Conservation (phyloP, 2,113 vertebrate species). For the Lipotes vexillifer region DNA sequence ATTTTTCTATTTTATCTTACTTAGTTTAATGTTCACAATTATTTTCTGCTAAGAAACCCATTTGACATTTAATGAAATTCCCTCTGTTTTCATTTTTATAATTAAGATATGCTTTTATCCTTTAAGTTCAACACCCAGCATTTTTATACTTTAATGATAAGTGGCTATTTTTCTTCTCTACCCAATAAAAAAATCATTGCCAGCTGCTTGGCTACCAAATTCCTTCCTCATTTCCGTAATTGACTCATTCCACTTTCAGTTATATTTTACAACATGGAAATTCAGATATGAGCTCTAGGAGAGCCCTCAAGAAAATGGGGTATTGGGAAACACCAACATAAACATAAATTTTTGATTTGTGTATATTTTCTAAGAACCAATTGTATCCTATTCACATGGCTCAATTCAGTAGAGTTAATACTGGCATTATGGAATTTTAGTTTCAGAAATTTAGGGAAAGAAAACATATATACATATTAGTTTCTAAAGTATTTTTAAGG, state of each 20-base stretch:
- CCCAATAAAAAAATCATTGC: constrained; percentile 20
- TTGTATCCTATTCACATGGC: neutral
- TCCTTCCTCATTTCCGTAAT: constrained; percentile 17
- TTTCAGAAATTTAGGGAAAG: neutral
- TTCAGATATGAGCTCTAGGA: neutral
- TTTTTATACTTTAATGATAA: constrained; percentile 28
- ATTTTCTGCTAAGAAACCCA: constrained; percentile 55
- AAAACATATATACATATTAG: neutral
- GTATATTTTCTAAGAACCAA: neutral
- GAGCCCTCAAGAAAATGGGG: neutral
- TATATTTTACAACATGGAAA: constrained; percentile 41
- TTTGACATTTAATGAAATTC: constrained; percentile 63
- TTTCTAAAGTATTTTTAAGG: neutral
- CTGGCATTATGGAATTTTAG: neutral
- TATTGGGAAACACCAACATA: neutral
- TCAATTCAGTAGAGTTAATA: neutral
- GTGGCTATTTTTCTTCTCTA: constrained; percentile 40
- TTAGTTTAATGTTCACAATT: constrained; percentile 36
- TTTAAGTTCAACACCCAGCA: constrained; percentile 37
- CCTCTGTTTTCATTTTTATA: constrained; percentile 46
- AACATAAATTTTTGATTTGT: neutral
- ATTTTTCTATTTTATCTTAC: constrained; percentile 43
- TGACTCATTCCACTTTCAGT: constrained; percentile 1
- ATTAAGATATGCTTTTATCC: constrained; percentile 55
- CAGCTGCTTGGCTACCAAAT: neutral